These are phyloP conservation scores for Spongilla lacustris DNA, from an alignment of 37 sponge, comb jelly and placozoan genomes.

Conservation along the genomic window DNA sequence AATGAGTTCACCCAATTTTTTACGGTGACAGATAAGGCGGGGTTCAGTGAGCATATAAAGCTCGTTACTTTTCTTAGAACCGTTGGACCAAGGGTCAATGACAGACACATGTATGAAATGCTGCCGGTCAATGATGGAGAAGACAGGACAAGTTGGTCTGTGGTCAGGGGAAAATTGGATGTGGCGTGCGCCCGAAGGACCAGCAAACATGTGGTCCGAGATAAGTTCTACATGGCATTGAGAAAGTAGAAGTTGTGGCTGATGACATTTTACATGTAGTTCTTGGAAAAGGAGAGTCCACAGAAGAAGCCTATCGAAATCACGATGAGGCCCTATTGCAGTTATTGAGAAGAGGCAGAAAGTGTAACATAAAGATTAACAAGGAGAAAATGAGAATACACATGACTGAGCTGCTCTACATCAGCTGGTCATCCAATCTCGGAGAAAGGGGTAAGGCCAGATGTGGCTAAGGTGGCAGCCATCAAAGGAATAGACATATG, in stretches of 20 bases:
- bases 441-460: slow-evolving; percentile 11
- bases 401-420: slow-evolving; percentile 2
- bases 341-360: slow-evolving; percentile 14
- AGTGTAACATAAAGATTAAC: slow-evolving; percentile 6
- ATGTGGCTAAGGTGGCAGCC: slow-evolving; percentile 20
- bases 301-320: slow-evolving; percentile 1
- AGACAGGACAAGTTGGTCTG: no score
- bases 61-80: no score
- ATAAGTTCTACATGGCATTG: slow-evolving; percentile 8
- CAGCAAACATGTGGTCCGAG: no score
- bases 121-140: no score
- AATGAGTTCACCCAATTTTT: no score
- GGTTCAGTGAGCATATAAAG: no score
- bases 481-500: slow-evolving; percentile 21
- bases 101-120: no score
- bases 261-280: slow-evolving; percentile 57
- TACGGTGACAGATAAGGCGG: no score
- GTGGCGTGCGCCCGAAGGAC: no score
- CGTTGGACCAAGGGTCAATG: no score
- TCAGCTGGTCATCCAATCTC: not conserved
- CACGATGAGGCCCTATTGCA: slow-evolving; percentile 9
- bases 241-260: slow-evolving; percentile 25
- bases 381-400: not conserved
- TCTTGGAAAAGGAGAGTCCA: slow-evolving; percentile 12
- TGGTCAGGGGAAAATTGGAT: no score